Percentiles rank a stretch among this genome's conserved stretches.
Evolutionary conservation across 2,797 vertebrate genomes (phyloP).

Genomic region (Sebastes oblongus): DNA sequence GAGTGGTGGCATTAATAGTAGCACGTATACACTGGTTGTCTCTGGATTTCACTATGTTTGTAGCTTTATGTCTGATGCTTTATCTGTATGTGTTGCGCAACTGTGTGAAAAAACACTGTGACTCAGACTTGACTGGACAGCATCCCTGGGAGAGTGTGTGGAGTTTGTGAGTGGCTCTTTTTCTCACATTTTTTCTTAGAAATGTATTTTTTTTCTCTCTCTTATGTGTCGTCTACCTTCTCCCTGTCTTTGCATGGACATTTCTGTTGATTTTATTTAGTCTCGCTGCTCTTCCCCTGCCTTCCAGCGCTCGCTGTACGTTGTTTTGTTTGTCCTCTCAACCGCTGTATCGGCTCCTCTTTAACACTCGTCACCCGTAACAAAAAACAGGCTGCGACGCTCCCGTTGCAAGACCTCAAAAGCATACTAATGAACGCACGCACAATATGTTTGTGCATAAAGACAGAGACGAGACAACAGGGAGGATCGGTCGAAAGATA

Average conservation of each 20-base stretch:
- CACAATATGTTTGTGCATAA: neutral
- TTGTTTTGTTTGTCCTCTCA: conserved; percentile 37
- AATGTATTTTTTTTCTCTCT: conserved; percentile 16
- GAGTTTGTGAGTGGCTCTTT: conserved; percentile 22
- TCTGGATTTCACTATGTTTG: neutral
- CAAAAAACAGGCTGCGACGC: conserved; percentile 20
- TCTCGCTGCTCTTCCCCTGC: neutral
- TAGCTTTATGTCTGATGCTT: conserved; percentile 16
- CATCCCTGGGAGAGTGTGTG: conserved; percentile 10
- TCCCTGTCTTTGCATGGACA: neutral
- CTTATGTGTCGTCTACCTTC: neutral
- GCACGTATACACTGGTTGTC: neutral
- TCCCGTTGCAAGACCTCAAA: neutral
- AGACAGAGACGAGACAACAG: conserved; percentile 16
- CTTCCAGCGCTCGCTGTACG: neutral
- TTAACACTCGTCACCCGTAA: conserved; percentile 17
- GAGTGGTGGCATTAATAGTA: conserved; percentile 11
- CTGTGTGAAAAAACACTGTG: conserved; percentile 28
- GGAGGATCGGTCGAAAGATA: neutral
- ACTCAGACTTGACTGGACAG: conserved; percentile 36
- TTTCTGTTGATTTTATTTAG: conserved; percentile 15
- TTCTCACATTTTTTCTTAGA: neutral
- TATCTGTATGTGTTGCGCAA: conserved; percentile 27
- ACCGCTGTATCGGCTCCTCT: conserved; percentile 9
- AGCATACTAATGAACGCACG: conserved; percentile 24